Evolutionary conservation across 2,113 vertebrate species (phyloP).

Genomic region (Suncus etruscus): DNA sequence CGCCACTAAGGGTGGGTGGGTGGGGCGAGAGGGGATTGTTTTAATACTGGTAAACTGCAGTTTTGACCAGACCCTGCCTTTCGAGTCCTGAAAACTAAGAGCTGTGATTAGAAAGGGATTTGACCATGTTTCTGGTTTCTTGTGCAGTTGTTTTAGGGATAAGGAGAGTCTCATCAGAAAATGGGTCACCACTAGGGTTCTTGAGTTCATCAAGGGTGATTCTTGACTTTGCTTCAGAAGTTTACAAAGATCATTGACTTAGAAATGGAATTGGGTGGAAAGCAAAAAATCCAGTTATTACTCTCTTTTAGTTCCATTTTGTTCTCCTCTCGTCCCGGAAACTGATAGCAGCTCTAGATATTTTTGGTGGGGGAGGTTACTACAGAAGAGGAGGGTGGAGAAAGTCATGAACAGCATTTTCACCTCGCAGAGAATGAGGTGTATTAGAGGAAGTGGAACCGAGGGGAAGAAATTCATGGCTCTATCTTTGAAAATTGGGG

Average conservation of each 20-base stretch:
- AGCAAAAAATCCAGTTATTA: background rate
- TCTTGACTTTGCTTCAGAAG: background rate
- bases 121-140: conserved; percentile 22
- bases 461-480: background rate
- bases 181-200: background rate
- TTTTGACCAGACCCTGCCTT: too few species aligned
- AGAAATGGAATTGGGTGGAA: background rate
- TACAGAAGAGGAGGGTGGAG: background rate
- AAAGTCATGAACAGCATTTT: background rate
- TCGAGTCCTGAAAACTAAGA: background rate
- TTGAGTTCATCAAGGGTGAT: background rate
- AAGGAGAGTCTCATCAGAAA: background rate
- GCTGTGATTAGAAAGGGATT: background rate
- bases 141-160: background rate
- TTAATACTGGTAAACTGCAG: too few species aligned
- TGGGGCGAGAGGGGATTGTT: too few species aligned
- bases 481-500: background rate
- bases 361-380: background rate
- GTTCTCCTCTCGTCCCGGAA: background rate
- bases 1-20: too few species aligned
- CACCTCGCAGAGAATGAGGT: background rate
- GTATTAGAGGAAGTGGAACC: background rate
- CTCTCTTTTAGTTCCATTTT: background rate
- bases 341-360: background rate
- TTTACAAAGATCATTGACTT: conserved; percentile 22